Conservation (phyloP, 2,888 invertebrate genomes). For the Amaurobius ferox region DNA sequence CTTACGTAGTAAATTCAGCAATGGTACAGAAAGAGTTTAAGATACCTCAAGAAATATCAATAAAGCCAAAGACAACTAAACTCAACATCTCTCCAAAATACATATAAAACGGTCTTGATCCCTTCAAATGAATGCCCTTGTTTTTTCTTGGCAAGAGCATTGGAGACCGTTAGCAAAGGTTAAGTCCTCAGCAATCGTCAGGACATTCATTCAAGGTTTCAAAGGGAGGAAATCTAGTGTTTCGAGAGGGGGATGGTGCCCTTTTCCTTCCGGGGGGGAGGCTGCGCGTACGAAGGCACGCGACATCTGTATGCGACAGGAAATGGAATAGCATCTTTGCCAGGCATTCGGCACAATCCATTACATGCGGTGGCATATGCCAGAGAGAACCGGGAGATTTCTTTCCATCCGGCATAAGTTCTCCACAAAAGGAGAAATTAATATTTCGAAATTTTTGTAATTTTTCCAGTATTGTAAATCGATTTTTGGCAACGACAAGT, state of each 20-base stretch:
- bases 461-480: too few species aligned
- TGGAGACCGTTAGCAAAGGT: conserved; percentile 10
- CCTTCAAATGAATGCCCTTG: conserved; percentile 5
- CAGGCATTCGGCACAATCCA: conserved; percentile 61
- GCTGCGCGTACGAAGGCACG: conserved; percentile 53
- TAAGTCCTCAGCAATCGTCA: conserved; percentile 26
- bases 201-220: conserved; percentile 61
- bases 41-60: too few species aligned
- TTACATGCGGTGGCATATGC: conserved; percentile 68
- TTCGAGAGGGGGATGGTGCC: conserved; percentile 27
- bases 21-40: too few species aligned
- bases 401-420: conserved; percentile 12
- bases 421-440: background rate
- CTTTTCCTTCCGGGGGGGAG: conserved; percentile 54
- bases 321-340: conserved; percentile 55
- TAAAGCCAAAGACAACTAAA: too few species aligned
- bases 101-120: too few species aligned
- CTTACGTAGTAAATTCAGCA: too few species aligned
- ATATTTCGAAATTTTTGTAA: background rate
- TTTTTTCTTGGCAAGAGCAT: conserved; percentile 13
- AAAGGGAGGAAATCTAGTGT: conserved; percentile 64
- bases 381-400: background rate
- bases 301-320: conserved; percentile 69
- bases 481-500: too few species aligned
- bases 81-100: too few species aligned